Evolutionary conservation across 2,797 vertebrate species (phyloP).

Genomic region (Crypturellus tataupa): DNA sequence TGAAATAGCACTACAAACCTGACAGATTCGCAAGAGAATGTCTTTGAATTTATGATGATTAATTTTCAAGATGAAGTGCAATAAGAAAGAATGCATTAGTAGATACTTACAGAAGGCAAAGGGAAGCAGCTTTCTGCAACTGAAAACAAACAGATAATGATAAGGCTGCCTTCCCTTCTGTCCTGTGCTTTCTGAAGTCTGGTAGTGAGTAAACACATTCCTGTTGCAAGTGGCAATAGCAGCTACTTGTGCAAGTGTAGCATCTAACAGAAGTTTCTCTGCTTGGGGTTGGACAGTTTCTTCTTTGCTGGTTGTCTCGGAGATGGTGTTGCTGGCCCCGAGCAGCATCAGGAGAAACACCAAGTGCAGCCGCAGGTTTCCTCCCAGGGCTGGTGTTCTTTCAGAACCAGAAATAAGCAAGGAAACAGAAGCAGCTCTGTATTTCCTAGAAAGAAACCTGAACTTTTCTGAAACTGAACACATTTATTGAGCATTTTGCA

Average conservation of each 20-base stretch:
- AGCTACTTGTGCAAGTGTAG: constrained; percentile 14
- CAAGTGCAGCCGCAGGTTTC: background rate
- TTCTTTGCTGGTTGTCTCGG: background rate
- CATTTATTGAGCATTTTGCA: background rate
- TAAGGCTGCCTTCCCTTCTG: constrained; percentile 51
- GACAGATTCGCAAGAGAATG: constrained; percentile 77
- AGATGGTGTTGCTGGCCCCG: background rate
- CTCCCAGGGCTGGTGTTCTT: background rate
- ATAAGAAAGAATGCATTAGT: constrained; percentile 72
- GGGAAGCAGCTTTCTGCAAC: constrained; percentile 42
- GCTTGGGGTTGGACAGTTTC: background rate
- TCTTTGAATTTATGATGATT: constrained; percentile 81
- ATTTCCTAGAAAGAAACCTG: background rate
- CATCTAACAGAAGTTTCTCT: background rate
- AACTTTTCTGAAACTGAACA: background rate
- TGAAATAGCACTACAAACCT: constrained; percentile 67
- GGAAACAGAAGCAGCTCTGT: background rate
- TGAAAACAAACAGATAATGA: constrained; percentile 56
- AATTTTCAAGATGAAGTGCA: constrained; percentile 80
- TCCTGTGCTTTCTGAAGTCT: background rate
- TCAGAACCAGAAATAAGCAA: background rate
- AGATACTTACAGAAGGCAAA: constrained; percentile 73
- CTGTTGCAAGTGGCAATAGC: background rate
- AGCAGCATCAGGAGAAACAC: background rate
- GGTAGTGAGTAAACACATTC: constrained; percentile 16